phyloP scores from a whole-genome alignment of 92 coral and sea anemone genomes.

The Virgularia gustaviana region DNA sequence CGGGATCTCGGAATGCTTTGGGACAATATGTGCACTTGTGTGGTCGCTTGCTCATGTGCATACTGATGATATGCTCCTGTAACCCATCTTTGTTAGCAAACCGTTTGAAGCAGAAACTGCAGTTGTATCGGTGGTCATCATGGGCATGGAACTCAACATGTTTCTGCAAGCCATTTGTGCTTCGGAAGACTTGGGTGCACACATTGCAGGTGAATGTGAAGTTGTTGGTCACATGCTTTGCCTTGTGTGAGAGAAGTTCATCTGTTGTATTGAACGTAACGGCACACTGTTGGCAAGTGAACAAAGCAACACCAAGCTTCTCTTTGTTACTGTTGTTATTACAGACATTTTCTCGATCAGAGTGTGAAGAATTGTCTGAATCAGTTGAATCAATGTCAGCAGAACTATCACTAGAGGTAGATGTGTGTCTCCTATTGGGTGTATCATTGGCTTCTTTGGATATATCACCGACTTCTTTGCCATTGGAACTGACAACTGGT shows the following conservation, averaged over 20 bases:
- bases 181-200: constrained; percentile 84
- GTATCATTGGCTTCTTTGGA: not conserved
- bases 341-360: constrained; percentile 7
- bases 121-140: constrained; percentile 77
- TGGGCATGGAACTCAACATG: constrained; percentile 92
- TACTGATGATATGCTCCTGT: constrained; percentile 66
- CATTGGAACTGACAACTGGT: constrained; percentile 48
- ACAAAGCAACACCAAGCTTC: not conserved
- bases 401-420: not conserved
- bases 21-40: constrained; percentile 89
- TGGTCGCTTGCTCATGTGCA: constrained; percentile 80
- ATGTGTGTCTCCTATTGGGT: too few species aligned
- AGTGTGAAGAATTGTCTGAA: not conserved
- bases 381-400: constrained; percentile 2
- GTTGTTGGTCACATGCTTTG: constrained; percentile 53
- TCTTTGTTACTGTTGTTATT: not conserved
- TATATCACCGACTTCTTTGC: not conserved
- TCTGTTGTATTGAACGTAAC: constrained; percentile 25
- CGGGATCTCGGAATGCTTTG: constrained; percentile 97
- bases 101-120: constrained; percentile 77
- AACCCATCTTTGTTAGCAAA: constrained; percentile 58
- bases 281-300: constrained; percentile 30
- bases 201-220: constrained; percentile 80
- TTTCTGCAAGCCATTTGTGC: constrained; percentile 90
- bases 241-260: constrained; percentile 39